phyloP scores from a whole-genome alignment of 2,113 vertebrate species.

The Salvelinus namaycush region DNA sequence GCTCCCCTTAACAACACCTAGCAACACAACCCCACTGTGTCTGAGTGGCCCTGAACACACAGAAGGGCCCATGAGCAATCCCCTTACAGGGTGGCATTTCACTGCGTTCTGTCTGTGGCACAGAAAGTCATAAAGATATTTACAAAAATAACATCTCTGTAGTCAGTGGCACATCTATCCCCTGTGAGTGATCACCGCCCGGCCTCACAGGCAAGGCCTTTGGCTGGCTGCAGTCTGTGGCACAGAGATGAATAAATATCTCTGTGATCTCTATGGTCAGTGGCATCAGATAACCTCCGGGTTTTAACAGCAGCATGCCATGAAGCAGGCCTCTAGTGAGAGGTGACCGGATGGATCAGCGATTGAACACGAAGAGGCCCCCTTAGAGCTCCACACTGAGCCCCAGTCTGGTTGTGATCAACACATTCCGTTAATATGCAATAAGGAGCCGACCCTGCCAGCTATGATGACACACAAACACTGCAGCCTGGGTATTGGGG shows the following conservation, averaged over 20 bases:
- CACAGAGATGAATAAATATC: not conserved
- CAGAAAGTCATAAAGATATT: no score
- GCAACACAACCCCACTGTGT: not conserved
- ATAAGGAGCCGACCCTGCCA: slow-evolving; percentile 29
- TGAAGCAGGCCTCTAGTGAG: not conserved
- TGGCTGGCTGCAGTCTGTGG: not conserved
- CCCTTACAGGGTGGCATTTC: not conserved
- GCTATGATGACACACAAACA: not conserved
- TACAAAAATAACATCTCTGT: no score
- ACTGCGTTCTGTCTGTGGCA: no score
- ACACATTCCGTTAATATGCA: slow-evolving; percentile 33
- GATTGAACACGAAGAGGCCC: slow-evolving; percentile 8
- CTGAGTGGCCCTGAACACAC: not conserved
- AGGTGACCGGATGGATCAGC: not conserved
- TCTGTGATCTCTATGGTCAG: not conserved
- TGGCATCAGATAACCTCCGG: not conserved
- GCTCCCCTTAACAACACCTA: not conserved
- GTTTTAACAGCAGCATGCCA: not conserved
- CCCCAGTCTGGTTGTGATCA: slow-evolving; percentile 49
- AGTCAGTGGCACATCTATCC: no score
- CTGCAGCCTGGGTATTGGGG: not conserved
- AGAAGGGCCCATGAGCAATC: not conserved
- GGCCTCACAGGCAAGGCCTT: no score
- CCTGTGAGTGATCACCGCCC: no score
- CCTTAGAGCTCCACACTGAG: slow-evolving; percentile 30